These are phyloP conservation scores for Diachrysia chrysitis DNA, from an alignment of 2,888 invertebrate genomes.

Conservation along the genomic window DNA sequence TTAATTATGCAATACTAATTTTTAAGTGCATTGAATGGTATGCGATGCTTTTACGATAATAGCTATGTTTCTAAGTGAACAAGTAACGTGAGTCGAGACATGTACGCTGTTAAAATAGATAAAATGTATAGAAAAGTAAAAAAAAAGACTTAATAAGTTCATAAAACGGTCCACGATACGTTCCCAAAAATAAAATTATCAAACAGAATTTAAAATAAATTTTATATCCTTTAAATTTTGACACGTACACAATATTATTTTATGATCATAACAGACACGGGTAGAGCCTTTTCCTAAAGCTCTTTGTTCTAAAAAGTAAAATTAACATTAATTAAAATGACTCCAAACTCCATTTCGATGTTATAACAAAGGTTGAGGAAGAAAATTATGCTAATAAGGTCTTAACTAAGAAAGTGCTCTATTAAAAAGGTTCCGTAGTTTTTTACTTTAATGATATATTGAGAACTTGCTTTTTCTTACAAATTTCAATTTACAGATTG, in stretches of 20 bases:
- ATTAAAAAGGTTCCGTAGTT: background rate
- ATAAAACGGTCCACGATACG: too few species aligned
- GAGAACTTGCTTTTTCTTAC: background rate
- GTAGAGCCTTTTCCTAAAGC: background rate
- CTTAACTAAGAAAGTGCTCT: background rate
- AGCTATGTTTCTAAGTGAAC: background rate
- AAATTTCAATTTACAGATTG: background rate
- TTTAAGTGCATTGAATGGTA: background rate
- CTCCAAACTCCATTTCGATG: background rate
- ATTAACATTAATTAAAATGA: slow-evolving; percentile 3
- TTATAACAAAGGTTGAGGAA: background rate
- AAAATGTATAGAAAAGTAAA: too few species aligned
- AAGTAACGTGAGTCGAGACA: background rate
- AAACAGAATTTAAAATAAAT: too few species aligned
- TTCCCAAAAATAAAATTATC: too few species aligned
- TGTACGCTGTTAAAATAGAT: too few species aligned
- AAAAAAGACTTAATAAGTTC: too few species aligned
- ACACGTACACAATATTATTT: too few species aligned
- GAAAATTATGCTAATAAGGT: background rate
- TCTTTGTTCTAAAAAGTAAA: background rate
- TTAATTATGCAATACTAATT: slow-evolving; percentile 18
- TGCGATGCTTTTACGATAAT: slow-evolving; percentile 1
- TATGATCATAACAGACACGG: too few species aligned
- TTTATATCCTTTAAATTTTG: too few species aligned
- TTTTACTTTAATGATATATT: background rate